Conservation (phyloP, 2,113 vertebrate genomes). For the Nansenia antarctica region DNA sequence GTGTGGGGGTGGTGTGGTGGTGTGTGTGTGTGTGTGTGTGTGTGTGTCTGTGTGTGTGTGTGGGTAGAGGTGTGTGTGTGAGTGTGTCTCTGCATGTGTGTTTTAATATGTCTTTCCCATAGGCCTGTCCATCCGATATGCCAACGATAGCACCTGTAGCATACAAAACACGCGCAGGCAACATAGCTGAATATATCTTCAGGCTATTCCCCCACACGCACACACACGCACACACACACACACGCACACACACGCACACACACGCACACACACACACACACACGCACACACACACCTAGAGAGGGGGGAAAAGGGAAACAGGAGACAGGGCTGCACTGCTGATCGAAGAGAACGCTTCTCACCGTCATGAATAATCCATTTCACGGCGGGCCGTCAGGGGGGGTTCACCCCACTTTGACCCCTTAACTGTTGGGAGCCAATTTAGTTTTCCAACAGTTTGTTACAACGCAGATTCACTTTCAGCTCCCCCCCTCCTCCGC, state of each 20-base stretch:
- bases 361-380: slow-evolving; percentile 31
- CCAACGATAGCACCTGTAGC: too few relatives aligned
- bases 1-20: too few relatives aligned
- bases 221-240: not conserved
- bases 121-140: too few relatives aligned
- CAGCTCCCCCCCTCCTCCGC: not conserved
- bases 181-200: too few relatives aligned
- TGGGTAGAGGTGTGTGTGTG: too few relatives aligned
- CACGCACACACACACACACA: not conserved
- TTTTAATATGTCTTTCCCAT: too few relatives aligned
- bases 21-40: too few relatives aligned
- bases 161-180: too few relatives aligned
- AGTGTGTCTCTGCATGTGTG: too few relatives aligned
- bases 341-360: not conserved
- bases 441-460: slow-evolving; percentile 52
- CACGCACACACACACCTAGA: not conserved
- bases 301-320: not conserved
- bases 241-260: not conserved
- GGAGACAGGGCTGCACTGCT: not conserved
- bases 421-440: slow-evolving; percentile 43
- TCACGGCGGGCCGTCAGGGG: slow-evolving; percentile 2
- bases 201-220: too few relatives aligned
- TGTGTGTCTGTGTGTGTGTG: too few relatives aligned
- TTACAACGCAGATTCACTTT: slow-evolving; percentile 47
- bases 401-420: slow-evolving; percentile 34